Percentiles rank a stretch among this genome's conserved stretches.
These are phyloP conservation scores for Oreotrochilus melanogaster DNA, from an alignment of 2,113 vertebrate species.

Conservation along the genomic window DNA sequence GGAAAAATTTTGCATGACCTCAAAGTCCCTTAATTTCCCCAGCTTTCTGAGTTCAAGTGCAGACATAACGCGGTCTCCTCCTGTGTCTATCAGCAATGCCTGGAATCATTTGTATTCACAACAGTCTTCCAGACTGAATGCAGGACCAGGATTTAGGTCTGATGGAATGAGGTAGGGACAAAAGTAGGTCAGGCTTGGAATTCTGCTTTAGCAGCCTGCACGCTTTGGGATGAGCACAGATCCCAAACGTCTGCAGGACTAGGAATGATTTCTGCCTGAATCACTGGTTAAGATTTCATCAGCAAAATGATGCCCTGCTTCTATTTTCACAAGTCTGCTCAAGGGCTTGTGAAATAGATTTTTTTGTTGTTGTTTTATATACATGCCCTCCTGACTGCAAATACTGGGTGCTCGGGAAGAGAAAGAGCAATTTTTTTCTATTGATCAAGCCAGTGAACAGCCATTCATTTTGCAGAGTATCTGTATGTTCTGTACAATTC, in stretches of 20 bases:
- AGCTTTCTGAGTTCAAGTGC: not conserved
- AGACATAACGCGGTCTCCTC: not conserved
- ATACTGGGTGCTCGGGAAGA: constrained; percentile 35
- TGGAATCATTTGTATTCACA: constrained; percentile 51
- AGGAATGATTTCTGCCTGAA: constrained; percentile 9
- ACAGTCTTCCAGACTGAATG: constrained; percentile 22
- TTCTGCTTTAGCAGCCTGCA: not conserved
- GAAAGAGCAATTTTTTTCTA: constrained; percentile 64
- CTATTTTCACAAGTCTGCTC: constrained; percentile 31
- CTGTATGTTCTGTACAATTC: constrained; percentile 61
- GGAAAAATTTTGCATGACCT: not conserved
- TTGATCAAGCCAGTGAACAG: constrained; percentile 51
- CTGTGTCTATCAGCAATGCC: constrained; percentile 7
- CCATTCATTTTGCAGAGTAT: constrained; percentile 53
- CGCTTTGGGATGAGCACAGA: not conserved
- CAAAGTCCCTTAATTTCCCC: not conserved
- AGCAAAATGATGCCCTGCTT: not conserved
- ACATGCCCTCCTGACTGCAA: constrained; percentile 45
- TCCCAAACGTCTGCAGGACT: not conserved
- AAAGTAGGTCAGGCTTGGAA: constrained; percentile 64
- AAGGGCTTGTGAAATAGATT: constrained; percentile 22
- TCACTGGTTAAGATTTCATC: not conserved
- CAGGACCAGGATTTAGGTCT: constrained; percentile 46
- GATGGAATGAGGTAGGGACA: constrained; percentile 43
- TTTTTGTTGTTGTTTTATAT: not conserved